These are phyloP conservation scores for Calephelis virginiensis DNA, from an alignment of 1,140 invertebrate genomes.

Conservation along the genomic window DNA sequence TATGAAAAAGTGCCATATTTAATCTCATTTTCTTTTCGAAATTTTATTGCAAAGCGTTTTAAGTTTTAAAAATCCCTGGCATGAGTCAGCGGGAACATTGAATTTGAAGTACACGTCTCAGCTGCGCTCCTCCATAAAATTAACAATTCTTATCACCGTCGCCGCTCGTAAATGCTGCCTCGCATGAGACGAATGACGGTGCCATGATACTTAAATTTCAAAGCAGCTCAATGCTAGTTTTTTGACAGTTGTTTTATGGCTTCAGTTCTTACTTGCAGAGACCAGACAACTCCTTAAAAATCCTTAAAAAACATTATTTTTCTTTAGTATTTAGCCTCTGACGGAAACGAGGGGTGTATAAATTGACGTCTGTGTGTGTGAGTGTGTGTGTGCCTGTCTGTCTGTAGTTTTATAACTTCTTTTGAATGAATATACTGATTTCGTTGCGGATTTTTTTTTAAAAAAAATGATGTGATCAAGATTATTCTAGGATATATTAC, in stretches of 20 bases:
- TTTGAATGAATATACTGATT: no score
- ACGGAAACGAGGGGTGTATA: no score
- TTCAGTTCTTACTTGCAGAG: no score
- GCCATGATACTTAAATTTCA: constrained; percentile 5
- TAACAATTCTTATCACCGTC: constrained; percentile 69
- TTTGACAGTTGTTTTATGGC: constrained; percentile 1
- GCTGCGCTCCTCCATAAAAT: constrained; percentile 48
- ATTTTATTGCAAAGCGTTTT: constrained; percentile 21
- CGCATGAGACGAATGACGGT: constrained; percentile 37
- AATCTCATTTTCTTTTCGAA: constrained; percentile 10
- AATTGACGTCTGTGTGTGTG: no score
- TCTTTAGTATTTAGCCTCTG: no score
- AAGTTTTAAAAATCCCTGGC: constrained; percentile 19
- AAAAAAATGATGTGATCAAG: no score
- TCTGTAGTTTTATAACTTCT: no score
- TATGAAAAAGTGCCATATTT: not conserved
- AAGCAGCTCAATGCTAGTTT: constrained; percentile 15
- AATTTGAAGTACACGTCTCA: constrained; percentile 37
- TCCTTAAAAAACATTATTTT: no score
- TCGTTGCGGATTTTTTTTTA: no score
- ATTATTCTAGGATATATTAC: no score
- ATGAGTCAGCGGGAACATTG: constrained; percentile 29
- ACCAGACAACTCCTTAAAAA: no score
- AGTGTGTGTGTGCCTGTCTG: no score
- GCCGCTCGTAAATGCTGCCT: constrained; percentile 48